Evolutionary conservation across 1,140 invertebrate genomes (phyloP).

Genomic region (Chironomus striatipennis): DNA sequence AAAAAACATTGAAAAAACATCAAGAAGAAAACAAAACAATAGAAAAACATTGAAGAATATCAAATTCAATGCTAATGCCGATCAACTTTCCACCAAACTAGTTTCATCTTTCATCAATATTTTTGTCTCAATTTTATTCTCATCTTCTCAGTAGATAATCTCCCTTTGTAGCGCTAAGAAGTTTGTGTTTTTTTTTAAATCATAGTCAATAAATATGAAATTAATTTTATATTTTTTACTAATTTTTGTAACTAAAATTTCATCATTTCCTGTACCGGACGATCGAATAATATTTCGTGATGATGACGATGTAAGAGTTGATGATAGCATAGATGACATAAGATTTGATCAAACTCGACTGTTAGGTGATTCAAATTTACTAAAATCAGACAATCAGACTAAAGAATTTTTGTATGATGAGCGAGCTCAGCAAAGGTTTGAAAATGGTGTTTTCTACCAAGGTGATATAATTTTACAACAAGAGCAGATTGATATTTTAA

Average conservation of each 20-base stretch:
- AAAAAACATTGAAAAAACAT: too few species aligned
- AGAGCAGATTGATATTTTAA: neutral
- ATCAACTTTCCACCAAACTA: too few species aligned
- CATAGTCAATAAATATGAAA: neutral
- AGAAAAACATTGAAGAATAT: too few species aligned
- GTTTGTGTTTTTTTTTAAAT: neutral
- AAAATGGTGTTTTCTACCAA: slow-evolving; percentile 6
- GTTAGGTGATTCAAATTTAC: neutral
- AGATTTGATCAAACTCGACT: neutral
- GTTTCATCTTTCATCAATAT: too few species aligned
- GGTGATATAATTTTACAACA: slow-evolving; percentile 23
- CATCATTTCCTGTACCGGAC: neutral
- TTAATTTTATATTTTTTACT: neutral
- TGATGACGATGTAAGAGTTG: neutral
- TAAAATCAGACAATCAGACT: neutral
- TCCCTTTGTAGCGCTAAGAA: neutral
- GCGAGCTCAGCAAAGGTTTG: neutral
- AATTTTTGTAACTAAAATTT: neutral
- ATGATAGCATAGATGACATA: neutral
- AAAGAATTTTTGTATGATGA: neutral
- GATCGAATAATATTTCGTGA: neutral
- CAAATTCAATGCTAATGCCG: too few species aligned
- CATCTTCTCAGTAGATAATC: too few species aligned
- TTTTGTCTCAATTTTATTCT: too few species aligned
- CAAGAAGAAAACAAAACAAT: too few species aligned